Evolutionary conservation across 1,140 invertebrate species (phyloP), one percentile per base, ranked within the genome.

Genomic region (Megalopta genalis): DNA sequence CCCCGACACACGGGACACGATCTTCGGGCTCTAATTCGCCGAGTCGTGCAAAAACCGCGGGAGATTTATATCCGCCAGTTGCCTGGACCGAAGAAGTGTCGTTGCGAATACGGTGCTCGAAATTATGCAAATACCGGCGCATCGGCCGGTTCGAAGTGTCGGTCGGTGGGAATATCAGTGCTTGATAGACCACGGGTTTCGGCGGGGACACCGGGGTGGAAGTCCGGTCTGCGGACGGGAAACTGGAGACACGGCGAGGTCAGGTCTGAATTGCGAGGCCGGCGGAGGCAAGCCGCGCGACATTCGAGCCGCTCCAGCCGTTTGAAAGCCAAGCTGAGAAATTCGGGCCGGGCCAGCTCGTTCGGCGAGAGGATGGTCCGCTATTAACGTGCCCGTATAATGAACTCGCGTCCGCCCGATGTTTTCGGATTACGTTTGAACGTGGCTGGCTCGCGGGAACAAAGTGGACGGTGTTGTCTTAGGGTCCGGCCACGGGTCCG

Each of bases 201-300:
- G 39, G 0, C 21, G 27, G 16, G 1, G 32, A 46, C 39, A 21
- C 39, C 39, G 42, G 42, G 42, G 42, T 12, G 14, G 42, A 14
- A 46, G 66, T 49, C 52, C 60, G 49, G 27, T 49, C 66, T 39
- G 62, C 65, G 46, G 69, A 65, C 32, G 60, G 64, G 76, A 78
- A 78, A 78, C 76, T 52, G 37, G 76, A 72, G 76, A 72, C 68
- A 32, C 27, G 14, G 76, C 57, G 76, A 78, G 69, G 76, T 64
- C 69, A 59, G 46, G 21, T 46, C 69, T 78, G 76, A 78, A 78
- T 78, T 78, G 68, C 68, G 49, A 78, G 69, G 37, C 63, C 76
- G 52, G 75, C 52, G 68, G 42, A 77, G 76, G 59, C 52, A 63
- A 78, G 46, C 76, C 68, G 68, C 76, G 60, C 64, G 76, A 78